Percentiles rank a stretch among this genome's conserved stretches.
These are phyloP conservation scores for Sebastiscus albofasciatus DNA, from an alignment of 2,797 vertebrate genomes.

Conservation along the genomic window DNA sequence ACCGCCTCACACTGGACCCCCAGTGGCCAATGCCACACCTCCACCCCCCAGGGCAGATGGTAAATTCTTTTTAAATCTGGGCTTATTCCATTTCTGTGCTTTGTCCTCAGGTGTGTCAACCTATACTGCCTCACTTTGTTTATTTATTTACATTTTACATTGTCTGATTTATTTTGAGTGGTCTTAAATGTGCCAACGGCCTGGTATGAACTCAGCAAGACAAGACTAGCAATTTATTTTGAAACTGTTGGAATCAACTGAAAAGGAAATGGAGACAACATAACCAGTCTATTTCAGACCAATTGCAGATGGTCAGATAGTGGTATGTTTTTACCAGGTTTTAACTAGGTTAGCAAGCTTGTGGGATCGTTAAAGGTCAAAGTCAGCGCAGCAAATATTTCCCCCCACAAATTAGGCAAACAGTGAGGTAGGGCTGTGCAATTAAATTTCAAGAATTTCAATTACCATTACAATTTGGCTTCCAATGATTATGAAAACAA, in stretches of 20 bases:
- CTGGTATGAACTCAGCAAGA: background rate
- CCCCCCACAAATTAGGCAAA: background rate
- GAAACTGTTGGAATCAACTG: background rate
- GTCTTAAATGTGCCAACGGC: background rate
- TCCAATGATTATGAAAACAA: too few relatives aligned
- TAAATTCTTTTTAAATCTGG: slow-evolving; percentile 55
- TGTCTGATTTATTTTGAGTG: background rate
- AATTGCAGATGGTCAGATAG: background rate
- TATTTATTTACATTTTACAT: background rate
- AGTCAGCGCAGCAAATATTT: background rate
- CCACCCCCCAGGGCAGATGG: slow-evolving; percentile 81
- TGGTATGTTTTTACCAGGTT: background rate
- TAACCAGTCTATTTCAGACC: background rate
- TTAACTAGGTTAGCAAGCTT: background rate
- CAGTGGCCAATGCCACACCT: slow-evolving; percentile 64
- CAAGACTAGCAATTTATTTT: background rate
- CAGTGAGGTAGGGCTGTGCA: background rate
- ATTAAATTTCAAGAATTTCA: too few relatives aligned
- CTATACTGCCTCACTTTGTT: background rate
- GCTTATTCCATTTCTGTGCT: background rate
- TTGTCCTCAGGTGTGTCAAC: background rate
- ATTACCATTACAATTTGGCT: too few relatives aligned
- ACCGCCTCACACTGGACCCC: slow-evolving; percentile 69
- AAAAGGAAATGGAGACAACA: background rate
- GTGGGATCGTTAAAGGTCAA: background rate